Percentiles rank a stretch among this genome's conserved stretches.
Conservation (phyloP, 2,888 invertebrate species). For the Melolontha melolontha region DNA sequence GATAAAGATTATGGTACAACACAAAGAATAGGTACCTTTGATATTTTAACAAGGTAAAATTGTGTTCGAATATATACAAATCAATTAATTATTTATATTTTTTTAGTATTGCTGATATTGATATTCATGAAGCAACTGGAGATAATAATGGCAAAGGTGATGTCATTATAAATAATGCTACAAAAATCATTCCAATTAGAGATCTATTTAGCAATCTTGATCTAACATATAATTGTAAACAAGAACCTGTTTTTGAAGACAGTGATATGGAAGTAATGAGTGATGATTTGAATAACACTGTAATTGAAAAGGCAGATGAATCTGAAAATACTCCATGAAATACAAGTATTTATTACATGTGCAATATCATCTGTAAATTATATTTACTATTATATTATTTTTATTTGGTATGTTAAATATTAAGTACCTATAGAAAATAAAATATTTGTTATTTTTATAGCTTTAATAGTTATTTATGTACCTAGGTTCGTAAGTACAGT, state of each 20-base stretch:
- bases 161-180: constrained; percentile 57
- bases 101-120: constrained; percentile 58
- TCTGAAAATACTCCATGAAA: not conserved
- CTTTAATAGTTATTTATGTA: no score
- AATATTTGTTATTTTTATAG: no score
- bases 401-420: no score
- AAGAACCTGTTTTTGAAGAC: constrained; percentile 44
- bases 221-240: constrained; percentile 53
- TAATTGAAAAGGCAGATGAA: constrained; percentile 47
- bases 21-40: constrained; percentile 55
- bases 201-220: constrained; percentile 58
- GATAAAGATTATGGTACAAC: constrained; percentile 55
- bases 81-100: constrained; percentile 28
- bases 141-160: constrained; percentile 58
- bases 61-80: not conserved
- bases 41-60: constrained; percentile 59
- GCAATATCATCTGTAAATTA: constrained; percentile 1
- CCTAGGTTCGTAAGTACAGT: no score
- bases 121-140: constrained; percentile 53
- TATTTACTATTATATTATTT: not conserved
- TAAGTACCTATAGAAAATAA: no score
- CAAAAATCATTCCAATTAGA: constrained; percentile 56
- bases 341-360: not conserved
- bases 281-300: constrained; percentile 47
- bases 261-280: constrained; percentile 53